Percentiles rank a stretch among this genome's conserved stretches.
Conservation (phyloP, 2,888 invertebrate species). For the Linyphia triangularis region DNA sequence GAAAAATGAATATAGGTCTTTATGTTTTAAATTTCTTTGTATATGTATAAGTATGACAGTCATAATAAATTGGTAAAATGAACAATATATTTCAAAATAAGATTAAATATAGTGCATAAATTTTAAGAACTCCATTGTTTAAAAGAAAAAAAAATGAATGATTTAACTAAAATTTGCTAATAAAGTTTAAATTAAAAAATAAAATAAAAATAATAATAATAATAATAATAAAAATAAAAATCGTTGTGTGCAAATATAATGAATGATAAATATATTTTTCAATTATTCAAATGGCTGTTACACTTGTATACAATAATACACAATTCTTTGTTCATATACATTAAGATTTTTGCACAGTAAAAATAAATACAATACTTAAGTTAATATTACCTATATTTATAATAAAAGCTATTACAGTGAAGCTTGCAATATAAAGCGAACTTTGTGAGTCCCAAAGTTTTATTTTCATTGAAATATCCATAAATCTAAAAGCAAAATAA, state of each 20-base stretch:
- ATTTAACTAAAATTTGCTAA: background rate
- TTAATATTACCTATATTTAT: background rate
- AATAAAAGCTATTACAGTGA: background rate
- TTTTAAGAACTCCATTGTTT: background rate
- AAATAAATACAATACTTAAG: background rate
- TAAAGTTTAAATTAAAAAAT: background rate
- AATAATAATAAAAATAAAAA: background rate
- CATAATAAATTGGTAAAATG: too few species aligned
- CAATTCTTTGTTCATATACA: too few species aligned
- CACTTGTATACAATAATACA: too few species aligned
- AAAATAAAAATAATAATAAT: background rate
- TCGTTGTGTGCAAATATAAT: background rate
- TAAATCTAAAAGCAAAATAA: background rate
- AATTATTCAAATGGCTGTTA: background rate
- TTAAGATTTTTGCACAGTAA: background rate
- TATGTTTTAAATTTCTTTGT: too few species aligned
- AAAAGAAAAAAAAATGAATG: background rate
- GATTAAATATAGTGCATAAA: background rate
- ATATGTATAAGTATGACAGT: too few species aligned
- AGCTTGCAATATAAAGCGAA: background rate
- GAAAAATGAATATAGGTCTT: background rate
- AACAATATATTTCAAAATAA: background rate
- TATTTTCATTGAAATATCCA: background rate
- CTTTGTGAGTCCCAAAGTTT: background rate
- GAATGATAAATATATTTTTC: background rate